phyloP scores from a whole-genome alignment of 2,797 vertebrate species.

The Phataginus tricuspis region DNA sequence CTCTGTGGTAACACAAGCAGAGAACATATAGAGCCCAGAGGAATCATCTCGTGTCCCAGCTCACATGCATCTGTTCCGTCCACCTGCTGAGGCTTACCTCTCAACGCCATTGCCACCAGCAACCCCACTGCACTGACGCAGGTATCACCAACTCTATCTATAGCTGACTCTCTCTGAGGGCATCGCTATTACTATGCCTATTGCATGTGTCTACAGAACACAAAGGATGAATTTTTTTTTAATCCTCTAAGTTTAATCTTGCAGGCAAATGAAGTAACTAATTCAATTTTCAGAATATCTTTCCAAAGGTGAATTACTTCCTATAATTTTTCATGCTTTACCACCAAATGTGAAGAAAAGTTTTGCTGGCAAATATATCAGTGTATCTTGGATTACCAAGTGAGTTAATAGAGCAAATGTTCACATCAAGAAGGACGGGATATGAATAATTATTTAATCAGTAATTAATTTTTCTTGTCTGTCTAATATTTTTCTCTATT shows the following conservation, averaged over 20 bases:
- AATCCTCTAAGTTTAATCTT: neutral
- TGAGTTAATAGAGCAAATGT: neutral
- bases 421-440: neutral
- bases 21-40: neutral
- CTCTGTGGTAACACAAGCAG: neutral
- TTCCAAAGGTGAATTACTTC: neutral
- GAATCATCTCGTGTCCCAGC: neutral
- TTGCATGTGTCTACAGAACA: neutral
- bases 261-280: neutral
- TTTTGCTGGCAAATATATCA: neutral
- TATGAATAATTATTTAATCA: neutral
- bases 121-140: neutral
- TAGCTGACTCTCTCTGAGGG: accelerated
- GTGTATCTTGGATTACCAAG: neutral
- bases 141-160: neutral
- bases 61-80: neutral
- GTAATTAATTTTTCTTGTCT: neutral
- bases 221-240: neutral
- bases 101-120: neutral
- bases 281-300: neutral
- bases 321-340: neutral
- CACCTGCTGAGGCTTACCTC: neutral
- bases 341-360: neutral
- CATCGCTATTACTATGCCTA: neutral
- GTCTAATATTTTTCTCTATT: neutral